These are phyloP conservation scores for Bambusicola thoracicus DNA, from an alignment of 2,113 vertebrate genomes.

Conservation along the genomic window DNA sequence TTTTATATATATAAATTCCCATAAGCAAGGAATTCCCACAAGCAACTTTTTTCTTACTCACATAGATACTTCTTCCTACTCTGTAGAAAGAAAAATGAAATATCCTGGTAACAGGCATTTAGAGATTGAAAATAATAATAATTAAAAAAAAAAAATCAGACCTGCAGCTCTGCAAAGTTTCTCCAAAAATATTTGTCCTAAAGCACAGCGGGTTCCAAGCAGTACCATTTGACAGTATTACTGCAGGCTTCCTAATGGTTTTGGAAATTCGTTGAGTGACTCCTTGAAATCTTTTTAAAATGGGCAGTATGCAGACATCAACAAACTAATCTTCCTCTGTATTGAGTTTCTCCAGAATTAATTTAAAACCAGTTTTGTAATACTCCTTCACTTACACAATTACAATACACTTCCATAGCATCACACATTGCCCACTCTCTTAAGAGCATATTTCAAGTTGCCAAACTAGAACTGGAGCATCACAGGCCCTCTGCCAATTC, in stretches of 20 bases:
- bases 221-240: neutral
- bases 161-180: neutral
- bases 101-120: neutral
- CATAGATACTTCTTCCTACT: neutral
- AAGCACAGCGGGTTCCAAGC: neutral
- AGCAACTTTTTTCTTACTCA: neutral
- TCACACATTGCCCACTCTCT: neutral
- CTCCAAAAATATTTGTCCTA: neutral
- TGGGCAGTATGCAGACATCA: neutral
- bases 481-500: neutral
- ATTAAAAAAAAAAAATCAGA: neutral
- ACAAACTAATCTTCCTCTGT: neutral
- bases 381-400: neutral
- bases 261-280: neutral
- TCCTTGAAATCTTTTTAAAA: neutral
- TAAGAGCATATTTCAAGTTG: conserved; percentile 11
- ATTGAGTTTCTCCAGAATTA: neutral
- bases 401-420: neutral
- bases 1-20: no score
- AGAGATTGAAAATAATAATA: neutral
- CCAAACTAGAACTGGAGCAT: conserved; percentile 12
- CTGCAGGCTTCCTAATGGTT: neutral
- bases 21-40: neutral
- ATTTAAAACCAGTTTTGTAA: neutral
- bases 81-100: neutral